These are phyloP conservation scores for Dasyprocta punctata DNA, from an alignment of 2,113 vertebrate species.

Conservation along the genomic window DNA sequence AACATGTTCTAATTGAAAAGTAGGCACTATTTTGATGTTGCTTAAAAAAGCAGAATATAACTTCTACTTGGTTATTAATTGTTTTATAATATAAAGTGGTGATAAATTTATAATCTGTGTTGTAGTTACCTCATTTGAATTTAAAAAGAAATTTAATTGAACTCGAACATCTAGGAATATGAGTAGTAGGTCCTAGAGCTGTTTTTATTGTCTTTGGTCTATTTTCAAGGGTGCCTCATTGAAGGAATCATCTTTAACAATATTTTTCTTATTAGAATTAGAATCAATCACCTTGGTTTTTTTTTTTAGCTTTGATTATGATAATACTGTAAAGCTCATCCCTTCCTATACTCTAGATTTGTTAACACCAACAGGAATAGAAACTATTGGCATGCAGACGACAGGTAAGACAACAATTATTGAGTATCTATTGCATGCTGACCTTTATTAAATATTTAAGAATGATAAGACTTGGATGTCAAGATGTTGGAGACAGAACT, in stretches of 20 bases:
- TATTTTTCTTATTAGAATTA: slow-evolving; percentile 25
- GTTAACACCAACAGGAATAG: not conserved
- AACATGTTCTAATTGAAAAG: not conserved
- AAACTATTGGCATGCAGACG: not conserved
- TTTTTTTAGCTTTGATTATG: not conserved
- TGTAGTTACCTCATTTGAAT: slow-evolving; percentile 18
- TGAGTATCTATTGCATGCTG: not conserved
- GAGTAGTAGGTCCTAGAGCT: not conserved
- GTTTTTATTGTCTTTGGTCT: not conserved
- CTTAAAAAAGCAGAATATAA: not conserved
- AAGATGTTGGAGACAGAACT: not conserved
- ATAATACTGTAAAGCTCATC: not conserved
- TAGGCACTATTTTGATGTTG: not conserved
- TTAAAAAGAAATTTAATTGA: not conserved
- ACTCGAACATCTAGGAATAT: not conserved
- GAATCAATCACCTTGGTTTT: not conserved
- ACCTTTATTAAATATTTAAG: not conserved
- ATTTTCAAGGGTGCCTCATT: not conserved
- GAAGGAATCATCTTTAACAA: not conserved
- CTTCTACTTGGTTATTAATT: not conserved
- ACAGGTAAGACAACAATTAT: not conserved
- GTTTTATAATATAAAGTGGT: not conserved
- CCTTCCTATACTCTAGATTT: not conserved
- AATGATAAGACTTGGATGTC: not conserved
- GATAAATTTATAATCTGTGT: not conserved